Evolutionary conservation across 2,888 invertebrate species (phyloP), one percentile per base, ranked within the genome.

Genomic region (Sarcophaga caerulescens): DNA sequence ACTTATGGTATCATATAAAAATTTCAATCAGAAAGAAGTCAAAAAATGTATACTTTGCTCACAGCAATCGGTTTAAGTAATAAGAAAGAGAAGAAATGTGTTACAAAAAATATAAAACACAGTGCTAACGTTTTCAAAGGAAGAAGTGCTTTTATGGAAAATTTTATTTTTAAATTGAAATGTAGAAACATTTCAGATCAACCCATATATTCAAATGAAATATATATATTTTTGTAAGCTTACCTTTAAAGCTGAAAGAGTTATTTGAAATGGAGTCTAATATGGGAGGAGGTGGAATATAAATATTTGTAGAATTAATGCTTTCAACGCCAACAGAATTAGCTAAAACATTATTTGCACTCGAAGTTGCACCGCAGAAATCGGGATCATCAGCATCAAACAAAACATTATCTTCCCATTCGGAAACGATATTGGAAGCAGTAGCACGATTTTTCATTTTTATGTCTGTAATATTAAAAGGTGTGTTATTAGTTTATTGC

Each of bases 301-400:
- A 70, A 45, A 68, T 76, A 11, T 78, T 57, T 17, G 74, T 3
- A 14, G 76, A 23, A 71, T 12, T 65, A 68, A 62, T 65, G 35
- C n/a, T 66, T 11, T 73, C 81, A 3, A 66, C 62, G 57, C 75
- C 76, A 57, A 60, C 81, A 45, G 80, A 78, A 19, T 87, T 85
- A 81, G 88, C 88, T 74, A 91, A 76, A 84, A 89, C 90, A 87
- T 89, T 88, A 84, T 88, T 89, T 70, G 83, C 87, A 85, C 87
- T 52, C 35, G 89, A 87, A 45, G 90, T 88, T 23, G 89, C 88
- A 86, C 89, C 90, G 83, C 91, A 92, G 88, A 93, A 93, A 90
- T 93, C 93, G 68, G 93, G 93, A 91, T 93, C 93, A 88, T 93
- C 93, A 57, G 92, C 91, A 89, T 93, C 93, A 87, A 93, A 93